Base-by-base conservation (phyloP, 2,888 invertebrate genomes). In the Euclidia mi region DNA sequence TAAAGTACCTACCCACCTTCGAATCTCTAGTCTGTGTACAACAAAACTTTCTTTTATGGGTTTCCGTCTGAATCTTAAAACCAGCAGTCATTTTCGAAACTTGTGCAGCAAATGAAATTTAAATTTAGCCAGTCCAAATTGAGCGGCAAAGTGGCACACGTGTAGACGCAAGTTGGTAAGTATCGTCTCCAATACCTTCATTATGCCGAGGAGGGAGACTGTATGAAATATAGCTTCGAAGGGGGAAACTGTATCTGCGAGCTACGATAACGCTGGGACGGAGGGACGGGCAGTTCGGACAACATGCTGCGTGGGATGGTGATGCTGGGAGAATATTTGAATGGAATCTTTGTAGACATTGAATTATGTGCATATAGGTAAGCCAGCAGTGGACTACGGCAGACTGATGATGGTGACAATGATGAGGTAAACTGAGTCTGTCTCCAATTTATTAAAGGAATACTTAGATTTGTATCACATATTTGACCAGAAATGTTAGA, bases 221-320 rank as follows among this genome's bases (percentile, higher is more conserved):
- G 76, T 81, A 84, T 90, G 88, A 89, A 90, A 90, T 90, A 91
- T 87, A 57, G 81, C 81, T 72, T 69, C 62, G 65, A 73, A 79
- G 78, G 81, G 79, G 79, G 75, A 63, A 74, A 72, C 71, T 66
- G 73, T 79, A 78, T 82, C 85, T 85, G 85, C 65, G 44, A 60
- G 80, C 62, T 61, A 61, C 74, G 87, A 87, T 87, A 88, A 80
- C 81, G 61, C 43, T 18, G 35, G 40, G 48, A 80, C 81, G 55
- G 50, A 82, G 66, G 17, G 78, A 7, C 25, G 0, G 0, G 0
- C 0, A 44, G 53, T 18, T 38, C 29, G 12, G 12, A 9, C 18
- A 29, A 15, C 44, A 32, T 38, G 25, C 40, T 20, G 32, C 35
- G 0, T 51, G 46, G 17, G 56, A 35, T 52, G 11, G 34, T 15